These are phyloP conservation scores for Isichthys henryi DNA, from an alignment of 2,113 vertebrate species.

Conservation along the genomic window DNA sequence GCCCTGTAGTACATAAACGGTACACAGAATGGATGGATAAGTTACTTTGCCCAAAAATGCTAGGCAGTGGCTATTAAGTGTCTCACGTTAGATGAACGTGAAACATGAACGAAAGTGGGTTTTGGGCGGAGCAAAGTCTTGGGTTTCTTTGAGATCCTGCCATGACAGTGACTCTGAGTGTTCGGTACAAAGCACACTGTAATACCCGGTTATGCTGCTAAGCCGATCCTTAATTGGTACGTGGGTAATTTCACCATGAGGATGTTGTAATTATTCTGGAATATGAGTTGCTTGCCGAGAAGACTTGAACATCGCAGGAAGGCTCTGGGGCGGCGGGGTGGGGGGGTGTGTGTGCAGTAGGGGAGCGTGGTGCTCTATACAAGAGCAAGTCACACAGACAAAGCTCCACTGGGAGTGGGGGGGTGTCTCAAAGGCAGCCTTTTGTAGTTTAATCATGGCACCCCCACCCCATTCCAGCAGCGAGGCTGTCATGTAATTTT, in stretches of 20 bases:
- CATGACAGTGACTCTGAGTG: not conserved
- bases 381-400: not conserved
- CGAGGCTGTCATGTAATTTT: not conserved
- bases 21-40: not conserved
- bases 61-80: not conserved
- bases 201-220: not conserved
- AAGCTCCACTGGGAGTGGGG: not conserved
- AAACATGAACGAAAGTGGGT: not conserved
- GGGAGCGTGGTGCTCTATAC: no score
- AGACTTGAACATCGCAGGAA: not conserved
- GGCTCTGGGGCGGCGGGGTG: not conserved
- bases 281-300: not conserved
- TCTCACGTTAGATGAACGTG: not conserved
- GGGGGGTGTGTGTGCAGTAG: no score
- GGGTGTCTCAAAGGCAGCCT: not conserved
- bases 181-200: not conserved
- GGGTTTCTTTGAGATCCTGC: not conserved
- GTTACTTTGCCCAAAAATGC: not conserved
- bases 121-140: not conserved
- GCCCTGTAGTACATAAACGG: not conserved
- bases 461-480: not conserved
- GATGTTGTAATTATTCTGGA: not conserved
- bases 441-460: conserved; percentile 2
- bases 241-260: not conserved
- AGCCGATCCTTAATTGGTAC: not conserved